Conservation (phyloP, 2,888 invertebrate genomes). For the Ophraella communa region DNA sequence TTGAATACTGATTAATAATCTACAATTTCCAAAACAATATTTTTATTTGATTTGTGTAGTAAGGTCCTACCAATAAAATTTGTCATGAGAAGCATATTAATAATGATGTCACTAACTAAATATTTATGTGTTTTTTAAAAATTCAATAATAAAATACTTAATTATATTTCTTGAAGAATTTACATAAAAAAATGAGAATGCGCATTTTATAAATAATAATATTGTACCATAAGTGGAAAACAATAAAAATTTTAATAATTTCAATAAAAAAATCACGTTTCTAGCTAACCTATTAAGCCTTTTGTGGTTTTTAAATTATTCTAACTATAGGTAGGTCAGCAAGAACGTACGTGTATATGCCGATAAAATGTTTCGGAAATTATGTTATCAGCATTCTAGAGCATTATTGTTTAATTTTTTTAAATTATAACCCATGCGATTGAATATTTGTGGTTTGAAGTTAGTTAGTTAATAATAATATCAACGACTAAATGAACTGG, state of each 20-base stretch:
- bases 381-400: slow-evolving; percentile 1
- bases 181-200: neutral
- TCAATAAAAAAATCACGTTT: neutral
- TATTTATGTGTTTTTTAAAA: too few relatives aligned
- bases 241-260: neutral
- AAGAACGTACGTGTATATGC: neutral
- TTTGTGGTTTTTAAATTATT: slow-evolving; percentile 8
- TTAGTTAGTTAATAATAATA: too few relatives aligned
- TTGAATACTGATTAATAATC: too few relatives aligned
- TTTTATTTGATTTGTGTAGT: too few relatives aligned
- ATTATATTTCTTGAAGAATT: neutral
- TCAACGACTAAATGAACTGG: too few relatives aligned
- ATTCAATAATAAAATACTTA: too few relatives aligned
- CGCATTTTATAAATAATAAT: neutral
- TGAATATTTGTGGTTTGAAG: neutral
- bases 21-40: too few relatives aligned
- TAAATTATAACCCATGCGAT: neutral
- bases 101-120: too few relatives aligned
- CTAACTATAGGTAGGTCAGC: neutral
- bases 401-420: neutral
- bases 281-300: neutral
- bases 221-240: neutral
- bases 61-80: too few relatives aligned
- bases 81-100: too few relatives aligned
- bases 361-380: slow-evolving; percentile 1